Percentiles rank a stretch among this genome's conserved stretches.
Evolutionary conservation across 2,888 invertebrate genomes (phyloP).

Genomic region (Sicus ferrugineus): DNA sequence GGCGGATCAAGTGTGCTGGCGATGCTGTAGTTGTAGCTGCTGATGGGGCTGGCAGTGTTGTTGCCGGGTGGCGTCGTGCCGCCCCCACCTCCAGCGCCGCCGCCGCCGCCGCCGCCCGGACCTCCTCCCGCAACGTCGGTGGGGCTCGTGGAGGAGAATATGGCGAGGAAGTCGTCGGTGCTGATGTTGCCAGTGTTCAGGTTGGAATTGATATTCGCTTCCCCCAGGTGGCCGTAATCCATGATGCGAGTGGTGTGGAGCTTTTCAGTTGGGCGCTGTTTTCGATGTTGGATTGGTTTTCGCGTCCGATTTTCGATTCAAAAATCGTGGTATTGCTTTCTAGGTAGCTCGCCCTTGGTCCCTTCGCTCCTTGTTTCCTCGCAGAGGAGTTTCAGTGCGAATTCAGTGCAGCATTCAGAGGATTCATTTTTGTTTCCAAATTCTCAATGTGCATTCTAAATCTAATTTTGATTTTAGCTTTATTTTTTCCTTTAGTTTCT

Average conservation of each 20-base stretch:
- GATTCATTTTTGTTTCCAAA: too few species aligned
- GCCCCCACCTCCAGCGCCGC: background rate
- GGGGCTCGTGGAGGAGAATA: constrained; percentile 54
- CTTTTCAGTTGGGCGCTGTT: background rate
- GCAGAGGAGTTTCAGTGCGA: too few species aligned
- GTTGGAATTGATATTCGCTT: constrained; percentile 45
- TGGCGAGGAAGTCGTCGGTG: constrained; percentile 64
- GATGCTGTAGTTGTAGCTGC: background rate
- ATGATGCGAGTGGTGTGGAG: constrained; percentile 43
- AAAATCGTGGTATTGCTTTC: background rate
- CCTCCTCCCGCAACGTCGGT: constrained; percentile 41
- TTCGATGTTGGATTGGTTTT: background rate
- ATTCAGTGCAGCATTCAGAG: too few species aligned
- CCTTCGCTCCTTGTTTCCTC: too few species aligned
- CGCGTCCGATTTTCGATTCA: background rate
- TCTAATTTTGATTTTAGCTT: too few species aligned
- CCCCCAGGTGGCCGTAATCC: constrained; percentile 57
- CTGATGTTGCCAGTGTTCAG: constrained; percentile 63
- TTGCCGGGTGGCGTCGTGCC: constrained; percentile 1
- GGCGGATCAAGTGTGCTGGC: constrained; percentile 53
- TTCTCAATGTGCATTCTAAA: too few species aligned
- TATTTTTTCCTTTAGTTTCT: too few species aligned
- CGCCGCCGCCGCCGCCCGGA: constrained; percentile 37
- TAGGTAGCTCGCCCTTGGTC: too few species aligned
- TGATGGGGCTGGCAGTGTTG: constrained; percentile 8